phyloP scores from a whole-genome alignment of 2,888 invertebrate species.

The Lepidocyrtinus sp. region DNA sequence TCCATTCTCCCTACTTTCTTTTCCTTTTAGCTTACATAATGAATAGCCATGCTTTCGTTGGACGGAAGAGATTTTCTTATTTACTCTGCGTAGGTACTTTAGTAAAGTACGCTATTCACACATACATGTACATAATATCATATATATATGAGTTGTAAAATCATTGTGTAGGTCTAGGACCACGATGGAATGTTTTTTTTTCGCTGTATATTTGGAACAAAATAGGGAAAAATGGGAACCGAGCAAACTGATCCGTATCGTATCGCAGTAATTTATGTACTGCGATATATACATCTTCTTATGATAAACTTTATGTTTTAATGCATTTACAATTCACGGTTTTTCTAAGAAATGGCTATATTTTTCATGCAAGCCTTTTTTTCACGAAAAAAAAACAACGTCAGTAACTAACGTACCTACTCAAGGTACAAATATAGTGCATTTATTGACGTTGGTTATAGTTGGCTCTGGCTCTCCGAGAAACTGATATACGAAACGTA shows the following conservation, averaged over 20 bases:
- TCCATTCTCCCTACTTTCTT: background rate
- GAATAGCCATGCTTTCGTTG: background rate
- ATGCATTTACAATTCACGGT: too few species aligned
- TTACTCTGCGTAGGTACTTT: slow-evolving; percentile 7
- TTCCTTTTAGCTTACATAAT: slow-evolving; percentile 6
- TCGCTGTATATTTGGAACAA: background rate
- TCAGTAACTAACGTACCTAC: too few species aligned
- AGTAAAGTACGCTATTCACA: background rate
- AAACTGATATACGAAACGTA: too few species aligned
- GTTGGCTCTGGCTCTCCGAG: too few species aligned
- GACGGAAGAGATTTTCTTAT: slow-evolving; percentile 2
- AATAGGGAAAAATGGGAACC: background rate
- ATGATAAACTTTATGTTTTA: too few species aligned
- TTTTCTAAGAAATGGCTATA: too few species aligned
- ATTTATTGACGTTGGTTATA: too few species aligned
- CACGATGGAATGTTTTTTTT: background rate
- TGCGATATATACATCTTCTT: background rate
- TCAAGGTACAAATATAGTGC: too few species aligned
- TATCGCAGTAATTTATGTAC: background rate
- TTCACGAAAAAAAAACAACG: too few species aligned
- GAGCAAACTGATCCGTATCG: background rate
- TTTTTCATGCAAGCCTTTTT: too few species aligned
- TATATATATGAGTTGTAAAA: background rate
- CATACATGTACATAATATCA: background rate
- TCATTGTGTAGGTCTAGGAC: slow-evolving; percentile 10